phyloP scores from a whole-genome alignment of 2,888 invertebrate species.

The Nycteola revayana region DNA sequence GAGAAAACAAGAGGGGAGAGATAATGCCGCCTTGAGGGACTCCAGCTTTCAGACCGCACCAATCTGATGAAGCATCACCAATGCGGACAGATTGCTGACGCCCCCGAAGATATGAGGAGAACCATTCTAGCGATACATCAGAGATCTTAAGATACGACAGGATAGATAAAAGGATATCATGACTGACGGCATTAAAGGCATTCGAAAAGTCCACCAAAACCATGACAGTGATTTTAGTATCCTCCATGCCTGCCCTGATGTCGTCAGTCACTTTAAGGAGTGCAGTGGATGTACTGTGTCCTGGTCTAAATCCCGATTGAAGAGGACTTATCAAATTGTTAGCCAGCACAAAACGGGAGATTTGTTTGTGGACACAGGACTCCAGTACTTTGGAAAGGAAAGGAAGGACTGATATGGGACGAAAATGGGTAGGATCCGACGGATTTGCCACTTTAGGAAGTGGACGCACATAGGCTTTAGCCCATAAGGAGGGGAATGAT shows the following conservation, averaged over 20 bases:
- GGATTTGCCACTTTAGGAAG: slow-evolving; percentile 1
- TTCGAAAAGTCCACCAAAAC: slow-evolving; percentile 8
- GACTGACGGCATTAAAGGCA: slow-evolving; percentile 9
- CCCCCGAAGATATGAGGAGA: background rate
- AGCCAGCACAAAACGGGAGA: background rate
- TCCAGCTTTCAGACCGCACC: background rate
- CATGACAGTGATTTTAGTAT: background rate
- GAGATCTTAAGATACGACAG: background rate
- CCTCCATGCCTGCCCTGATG: slow-evolving; percentile 3
- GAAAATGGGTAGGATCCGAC: background rate
- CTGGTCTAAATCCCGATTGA: slow-evolving; percentile 7
- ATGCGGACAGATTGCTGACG: background rate
- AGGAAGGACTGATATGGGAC: slow-evolving; percentile 11
- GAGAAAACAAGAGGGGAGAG: background rate
- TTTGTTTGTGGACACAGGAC: slow-evolving; percentile 4
- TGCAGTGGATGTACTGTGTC: slow-evolving; percentile 11
- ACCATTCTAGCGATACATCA: background rate
- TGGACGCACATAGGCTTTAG: slow-evolving; percentile 1
- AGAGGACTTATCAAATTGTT: slow-evolving; percentile 2
- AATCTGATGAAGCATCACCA: background rate
- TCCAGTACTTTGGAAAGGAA: slow-evolving; percentile 16
- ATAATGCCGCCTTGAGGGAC: background rate
- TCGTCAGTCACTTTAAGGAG: slow-evolving; percentile 13
- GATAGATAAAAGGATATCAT: background rate
- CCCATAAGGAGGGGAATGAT: slow-evolving; percentile 5